phyloP scores from a whole-genome alignment of 37 sponge, comb jelly and placozoan species.

The Agelas oroides region DNA sequence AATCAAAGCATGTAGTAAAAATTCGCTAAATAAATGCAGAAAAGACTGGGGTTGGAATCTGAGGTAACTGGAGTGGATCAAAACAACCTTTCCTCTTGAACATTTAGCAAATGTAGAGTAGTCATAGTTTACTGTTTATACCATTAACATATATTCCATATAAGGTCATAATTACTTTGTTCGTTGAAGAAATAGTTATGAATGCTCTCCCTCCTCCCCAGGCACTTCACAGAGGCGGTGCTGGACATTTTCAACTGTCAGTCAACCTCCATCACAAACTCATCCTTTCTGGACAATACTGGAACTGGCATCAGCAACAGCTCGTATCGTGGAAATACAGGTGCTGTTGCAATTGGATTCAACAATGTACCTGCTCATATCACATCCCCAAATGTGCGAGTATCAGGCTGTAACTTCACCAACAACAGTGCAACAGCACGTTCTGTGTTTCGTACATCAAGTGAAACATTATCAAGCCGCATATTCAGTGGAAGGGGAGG shows the following conservation, averaged over 20 bases:
- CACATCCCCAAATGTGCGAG: background rate
- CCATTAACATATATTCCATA: too few relatives aligned
- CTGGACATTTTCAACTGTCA: conserved; percentile 74
- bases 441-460: conserved; percentile 10
- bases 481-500: conserved; percentile 77
- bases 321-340: conserved; percentile 56
- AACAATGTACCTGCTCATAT: conserved; percentile 11
- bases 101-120: too few relatives aligned
- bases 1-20: too few relatives aligned
- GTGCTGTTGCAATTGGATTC: conserved; percentile 62
- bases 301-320: conserved; percentile 30
- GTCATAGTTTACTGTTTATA: too few relatives aligned
- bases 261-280: conserved; percentile 32
- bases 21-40: too few relatives aligned
- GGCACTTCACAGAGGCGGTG: conserved; percentile 62
- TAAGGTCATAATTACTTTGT: too few relatives aligned
- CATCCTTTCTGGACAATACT: conserved; percentile 39
- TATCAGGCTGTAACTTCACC: conserved; percentile 25
- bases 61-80: too few relatives aligned
- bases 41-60: too few relatives aligned
- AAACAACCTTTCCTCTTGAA: too few relatives aligned
- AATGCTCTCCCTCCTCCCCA: conserved; percentile 1
- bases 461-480: conserved; percentile 27
- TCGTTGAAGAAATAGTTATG: too few relatives aligned
- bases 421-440: conserved; percentile 49